Evolutionary conservation across 2,113 vertebrate species (phyloP), one percentile per base, ranked within the genome.

Genomic region (Nanorana parkeri): DNA sequence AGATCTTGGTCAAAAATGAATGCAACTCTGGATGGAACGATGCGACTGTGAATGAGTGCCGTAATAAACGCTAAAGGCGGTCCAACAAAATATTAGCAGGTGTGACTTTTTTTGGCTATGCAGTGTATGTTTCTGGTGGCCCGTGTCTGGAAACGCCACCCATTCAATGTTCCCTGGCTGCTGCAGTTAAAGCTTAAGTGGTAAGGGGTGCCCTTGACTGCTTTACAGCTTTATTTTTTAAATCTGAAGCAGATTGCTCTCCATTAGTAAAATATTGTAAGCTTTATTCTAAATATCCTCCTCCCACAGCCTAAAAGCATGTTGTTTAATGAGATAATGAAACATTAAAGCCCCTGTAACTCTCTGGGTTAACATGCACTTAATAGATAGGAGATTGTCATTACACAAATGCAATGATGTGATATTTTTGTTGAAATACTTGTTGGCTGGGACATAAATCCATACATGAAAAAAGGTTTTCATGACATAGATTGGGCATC

Each of bases 371-470:
- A 47, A 69, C 72, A 63, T 32, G 47, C 58, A 60, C 68, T 64
- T 23, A 60, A 81, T 52, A 58, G 64, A 29, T 24, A 11, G 5
- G 36, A 52, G 68, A 81, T 81, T n/a, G 51, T 32, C 32, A 73
- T 81, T 56, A 64, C 20, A 47, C 64, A 29, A 68, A 29, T 64
- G n/a, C 8, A 71, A 61, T 61, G 17, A 17, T 17, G 36, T 29
- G 41, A 61, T 68, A 69, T 51, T 28, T 58, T 63, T 29, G 54
- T 61, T 36, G 23, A 36, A 71, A 17, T n/a, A 26, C 60, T 32
- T 20, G 47, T 47, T 67, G 41, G 55, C 61, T 36, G 13, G 23
- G 19, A 28, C 54, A 21, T 51, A 58, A 82, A 82, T 75, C 71
- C 71, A 6, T 67, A 29, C 8, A 16, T 52, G 41, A 19, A 75